Evolutionary conservation across 2,113 vertebrate genomes (phyloP).

Genomic region (Perognathus longimembris): DNA sequence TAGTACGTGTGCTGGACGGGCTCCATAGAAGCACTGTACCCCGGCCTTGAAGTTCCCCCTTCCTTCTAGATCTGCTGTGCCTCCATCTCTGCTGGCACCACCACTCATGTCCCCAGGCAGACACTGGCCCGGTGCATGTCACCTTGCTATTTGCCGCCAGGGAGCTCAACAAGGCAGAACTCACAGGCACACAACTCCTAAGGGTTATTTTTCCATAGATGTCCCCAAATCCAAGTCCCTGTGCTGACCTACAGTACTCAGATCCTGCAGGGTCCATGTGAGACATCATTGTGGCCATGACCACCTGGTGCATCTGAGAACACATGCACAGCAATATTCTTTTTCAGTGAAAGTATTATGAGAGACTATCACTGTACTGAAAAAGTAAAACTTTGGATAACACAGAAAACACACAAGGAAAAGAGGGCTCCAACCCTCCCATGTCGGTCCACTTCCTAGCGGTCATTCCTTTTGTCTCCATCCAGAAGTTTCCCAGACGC

Average conservation of each 20-base stretch:
- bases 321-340: background rate
- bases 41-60: background rate
- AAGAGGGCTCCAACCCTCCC: background rate
- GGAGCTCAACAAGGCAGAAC: background rate
- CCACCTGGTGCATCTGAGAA: no score
- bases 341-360: background rate
- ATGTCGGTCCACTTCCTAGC: background rate
- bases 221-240: background rate
- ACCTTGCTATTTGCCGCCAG: background rate
- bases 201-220: background rate
- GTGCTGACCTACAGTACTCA: background rate
- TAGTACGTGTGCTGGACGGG: background rate
- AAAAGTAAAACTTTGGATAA: background rate
- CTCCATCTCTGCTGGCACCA: background rate
- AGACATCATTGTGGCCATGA: background rate
- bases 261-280: background rate
- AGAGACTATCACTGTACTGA: background rate
- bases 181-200: background rate
- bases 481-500: background rate
- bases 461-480: background rate
- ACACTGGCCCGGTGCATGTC: background rate
- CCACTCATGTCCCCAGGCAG: background rate
- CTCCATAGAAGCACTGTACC: fast-evolving
- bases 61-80: background rate
- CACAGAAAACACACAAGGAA: background rate